Conservation (phyloP, 1,140 invertebrate species). For the Laodelphax striatellus region DNA sequence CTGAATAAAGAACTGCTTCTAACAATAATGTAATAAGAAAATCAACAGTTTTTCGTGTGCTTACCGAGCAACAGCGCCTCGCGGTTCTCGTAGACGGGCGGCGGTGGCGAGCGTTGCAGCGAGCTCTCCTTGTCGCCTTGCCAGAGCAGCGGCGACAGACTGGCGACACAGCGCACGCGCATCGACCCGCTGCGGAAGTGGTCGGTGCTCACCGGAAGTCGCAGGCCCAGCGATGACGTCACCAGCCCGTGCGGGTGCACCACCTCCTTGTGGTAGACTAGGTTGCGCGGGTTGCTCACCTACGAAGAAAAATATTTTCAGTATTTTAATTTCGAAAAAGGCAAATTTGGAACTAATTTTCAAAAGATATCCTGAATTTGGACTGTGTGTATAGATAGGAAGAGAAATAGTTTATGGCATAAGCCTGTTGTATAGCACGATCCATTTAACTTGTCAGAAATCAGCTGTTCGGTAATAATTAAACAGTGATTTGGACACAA, state of each 20-base stretch:
- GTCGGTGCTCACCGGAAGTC: conserved; percentile 34
- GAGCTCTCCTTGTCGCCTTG: conserved; percentile 40
- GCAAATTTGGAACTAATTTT: too few relatives aligned
- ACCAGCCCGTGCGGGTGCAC: conserved; percentile 42
- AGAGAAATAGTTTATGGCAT: too few relatives aligned
- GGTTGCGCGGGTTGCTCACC: conserved; percentile 35
- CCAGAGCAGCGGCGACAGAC: conserved; percentile 43
- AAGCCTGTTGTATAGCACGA: too few relatives aligned
- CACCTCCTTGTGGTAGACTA: conserved; percentile 36
- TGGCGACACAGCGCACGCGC: conserved; percentile 45
- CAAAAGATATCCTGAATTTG: too few relatives aligned
- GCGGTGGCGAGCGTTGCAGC: conserved; percentile 33
- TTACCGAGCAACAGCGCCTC: conserved; percentile 45
- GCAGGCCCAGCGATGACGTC: conserved; percentile 39
- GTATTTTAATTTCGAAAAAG: too few relatives aligned
- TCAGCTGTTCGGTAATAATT: too few relatives aligned
- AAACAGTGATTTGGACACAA: too few relatives aligned
- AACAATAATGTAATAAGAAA: too few relatives aligned
- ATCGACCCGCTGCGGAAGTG: conserved; percentile 42
- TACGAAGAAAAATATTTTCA: conserved; percentile 23
- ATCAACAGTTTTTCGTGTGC: too few relatives aligned
- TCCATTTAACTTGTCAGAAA: too few relatives aligned
- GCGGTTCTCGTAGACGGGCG: conserved; percentile 41
- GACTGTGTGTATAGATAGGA: too few relatives aligned
- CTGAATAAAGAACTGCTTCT: too few relatives aligned